Percentiles rank a stretch among this genome's conserved stretches.
These are phyloP conservation scores for Drosophila nigritarsus DNA, from an alignment of 2,888 invertebrate species.

Conservation along the genomic window DNA sequence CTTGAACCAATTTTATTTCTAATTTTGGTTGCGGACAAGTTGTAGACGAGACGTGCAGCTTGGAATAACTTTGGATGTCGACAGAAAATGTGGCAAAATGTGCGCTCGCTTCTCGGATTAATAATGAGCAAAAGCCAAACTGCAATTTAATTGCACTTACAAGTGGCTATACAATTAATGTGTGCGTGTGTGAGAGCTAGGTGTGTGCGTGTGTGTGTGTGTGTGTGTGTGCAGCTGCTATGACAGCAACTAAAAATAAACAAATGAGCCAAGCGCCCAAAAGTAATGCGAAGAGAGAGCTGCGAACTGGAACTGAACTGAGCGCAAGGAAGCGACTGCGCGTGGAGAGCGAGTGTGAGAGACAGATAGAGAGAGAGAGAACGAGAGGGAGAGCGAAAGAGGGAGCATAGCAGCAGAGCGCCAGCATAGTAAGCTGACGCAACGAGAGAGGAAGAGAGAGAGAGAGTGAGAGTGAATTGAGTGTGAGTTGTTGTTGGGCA, in stretches of 20 bases:
- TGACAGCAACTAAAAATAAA: conserved; percentile 78
- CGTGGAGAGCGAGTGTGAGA: conserved; percentile 10
- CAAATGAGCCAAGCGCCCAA: conserved; percentile 67
- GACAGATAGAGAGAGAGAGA: conserved; percentile 16
- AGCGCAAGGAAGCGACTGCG: conserved; percentile 57
- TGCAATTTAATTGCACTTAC: conserved; percentile 66
- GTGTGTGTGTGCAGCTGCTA: conserved; percentile 37
- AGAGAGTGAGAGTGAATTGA: conserved; percentile 28
- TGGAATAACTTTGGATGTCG: conserved; percentile 27
- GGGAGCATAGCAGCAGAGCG: conserved; percentile 2
- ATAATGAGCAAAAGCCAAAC: conserved; percentile 56
- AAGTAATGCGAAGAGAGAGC: conserved; percentile 15
- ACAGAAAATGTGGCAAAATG: conserved; percentile 15
- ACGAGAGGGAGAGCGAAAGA: conserved; percentile 3
- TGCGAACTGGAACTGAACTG: conserved; percentile 25
- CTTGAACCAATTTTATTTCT: conserved; percentile 78
- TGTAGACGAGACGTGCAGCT: conserved; percentile 17
- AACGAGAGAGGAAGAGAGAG: conserved; percentile 1
- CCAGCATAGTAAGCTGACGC: conserved; percentile 21
- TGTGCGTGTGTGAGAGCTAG: background rate
- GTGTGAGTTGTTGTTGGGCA: conserved; percentile 45
- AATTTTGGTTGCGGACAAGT: conserved; percentile 47
- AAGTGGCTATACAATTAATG: conserved; percentile 28
- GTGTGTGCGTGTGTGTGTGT: background rate
- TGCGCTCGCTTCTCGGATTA: conserved; percentile 36